phyloP scores from a whole-genome alignment of 2,113 vertebrate genomes.

The Hydropotes inermis region DNA sequence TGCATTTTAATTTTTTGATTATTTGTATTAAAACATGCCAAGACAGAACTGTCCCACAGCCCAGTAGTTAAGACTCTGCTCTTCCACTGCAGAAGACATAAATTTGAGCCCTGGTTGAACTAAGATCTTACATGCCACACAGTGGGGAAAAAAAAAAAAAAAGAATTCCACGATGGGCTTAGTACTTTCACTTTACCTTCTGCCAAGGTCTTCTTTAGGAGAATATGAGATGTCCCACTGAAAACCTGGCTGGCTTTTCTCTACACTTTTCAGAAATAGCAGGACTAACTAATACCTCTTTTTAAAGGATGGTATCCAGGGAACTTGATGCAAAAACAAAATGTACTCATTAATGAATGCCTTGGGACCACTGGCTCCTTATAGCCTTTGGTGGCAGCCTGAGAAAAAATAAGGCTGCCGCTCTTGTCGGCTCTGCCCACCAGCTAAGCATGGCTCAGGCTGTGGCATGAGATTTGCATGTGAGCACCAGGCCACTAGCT shows the following conservation, averaged over 20 bases:
- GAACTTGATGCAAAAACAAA: not conserved
- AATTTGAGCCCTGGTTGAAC: not conserved
- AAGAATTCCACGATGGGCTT: not conserved
- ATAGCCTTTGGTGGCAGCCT: not conserved
- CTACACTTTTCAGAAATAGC: not conserved
- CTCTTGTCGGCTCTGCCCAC: too few species aligned
- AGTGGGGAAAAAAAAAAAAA: not conserved
- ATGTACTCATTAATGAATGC: not conserved
- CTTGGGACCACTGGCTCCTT: not conserved
- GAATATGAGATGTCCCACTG: not conserved
- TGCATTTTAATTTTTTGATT: not conserved
- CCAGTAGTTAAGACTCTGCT: not conserved
- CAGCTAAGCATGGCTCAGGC: not conserved
- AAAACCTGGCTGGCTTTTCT: not conserved
- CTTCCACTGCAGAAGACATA: not conserved
- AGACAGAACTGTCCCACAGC: not conserved
- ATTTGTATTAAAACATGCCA: not conserved
- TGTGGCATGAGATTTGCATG: not conserved
- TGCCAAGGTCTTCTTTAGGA: not conserved
- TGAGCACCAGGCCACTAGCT: not conserved
- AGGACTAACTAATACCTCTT: not conserved
- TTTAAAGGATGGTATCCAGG: not conserved
- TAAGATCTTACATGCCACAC: not conserved
- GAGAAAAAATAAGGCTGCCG: too few species aligned
- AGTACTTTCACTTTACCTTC: not conserved